Evolutionary conservation across 1,140 invertebrate genomes (phyloP), one percentile per base, ranked within the genome.

Genomic region (Solenopsis invicta): DNA sequence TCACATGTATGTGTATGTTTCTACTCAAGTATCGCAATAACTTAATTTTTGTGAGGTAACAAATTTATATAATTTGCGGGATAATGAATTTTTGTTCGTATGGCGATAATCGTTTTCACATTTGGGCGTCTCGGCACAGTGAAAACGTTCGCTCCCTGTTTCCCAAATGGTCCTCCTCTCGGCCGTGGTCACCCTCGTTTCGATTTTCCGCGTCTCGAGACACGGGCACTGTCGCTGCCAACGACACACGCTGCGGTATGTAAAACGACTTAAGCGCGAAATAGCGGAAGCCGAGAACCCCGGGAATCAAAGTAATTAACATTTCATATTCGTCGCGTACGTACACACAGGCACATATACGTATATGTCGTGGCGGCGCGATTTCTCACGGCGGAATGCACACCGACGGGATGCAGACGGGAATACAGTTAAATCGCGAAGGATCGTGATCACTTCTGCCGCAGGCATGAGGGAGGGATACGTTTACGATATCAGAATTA

Each of bases 291-390:
- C 75, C n/a, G 72, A 75, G 72, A 75, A 75, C 52, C 52, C 41
- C 52, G 76, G 85, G 69, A 72, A 86, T 82, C 85, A 66, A 77
- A 77, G 77, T 88, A 88, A 91, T 90, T 88, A 88, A 85, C 85
- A 88, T 91, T 85, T 87, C 85, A 81, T 86, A 69, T 84, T 76
- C 34, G 24, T 34, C 48, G 13, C 37, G 24, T 54, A 77, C 29
- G 9, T 10, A 37, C 56, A 34, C 37, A 29, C 41, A n/a, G 13
- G n/a, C 50, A 18, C 18, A 18, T 54, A n/a, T 54, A 52, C 2
- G 37, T 52, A 34, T 54, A 34, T 5, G 37, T 52, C 56, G 54
- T 41, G 16, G 4, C 16, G 59, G 41, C 24, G 56, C 24, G 75
- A 62, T 77, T 77, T 77, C 74, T 64, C 41, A 45, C 56, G 41